Conservation (phyloP, 2,888 invertebrate genomes). For the Melanophora roralis region DNA sequence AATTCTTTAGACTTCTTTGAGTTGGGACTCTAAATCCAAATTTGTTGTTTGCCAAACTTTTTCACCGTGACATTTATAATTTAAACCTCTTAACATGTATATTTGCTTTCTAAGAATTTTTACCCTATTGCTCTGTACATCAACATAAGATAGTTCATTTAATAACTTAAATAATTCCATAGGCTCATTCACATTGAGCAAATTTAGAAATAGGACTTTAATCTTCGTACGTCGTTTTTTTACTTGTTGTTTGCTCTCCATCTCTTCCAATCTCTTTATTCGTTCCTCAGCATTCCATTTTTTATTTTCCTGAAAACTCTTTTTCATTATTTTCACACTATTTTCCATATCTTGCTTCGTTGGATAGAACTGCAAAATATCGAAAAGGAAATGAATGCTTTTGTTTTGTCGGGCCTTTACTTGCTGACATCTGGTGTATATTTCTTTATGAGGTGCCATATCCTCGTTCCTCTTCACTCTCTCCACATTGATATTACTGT, state of each 20-base stretch:
- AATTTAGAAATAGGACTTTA: background rate
- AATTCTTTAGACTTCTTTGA: background rate
- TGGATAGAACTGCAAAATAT: background rate
- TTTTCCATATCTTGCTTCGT: constrained; percentile 5
- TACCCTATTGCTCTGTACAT: background rate
- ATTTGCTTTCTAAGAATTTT: background rate
- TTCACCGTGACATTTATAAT: background rate
- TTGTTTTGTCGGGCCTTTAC: constrained; percentile 4
- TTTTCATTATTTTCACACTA: background rate
- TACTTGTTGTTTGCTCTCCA: background rate
- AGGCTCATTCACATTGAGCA: background rate
- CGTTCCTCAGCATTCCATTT: background rate
- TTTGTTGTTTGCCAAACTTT: background rate
- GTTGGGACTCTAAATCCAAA: background rate
- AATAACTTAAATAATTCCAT: background rate
- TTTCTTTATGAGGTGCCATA: background rate
- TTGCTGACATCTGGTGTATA: background rate
- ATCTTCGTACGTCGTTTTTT: background rate
- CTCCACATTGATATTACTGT: background rate
- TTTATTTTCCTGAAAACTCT: background rate
- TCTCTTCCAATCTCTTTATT: background rate
- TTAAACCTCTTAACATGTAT: background rate
- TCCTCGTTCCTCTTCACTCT: background rate
- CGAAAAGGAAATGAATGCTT: constrained; percentile 1
- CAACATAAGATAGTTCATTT: background rate